Percentiles rank a stretch among this genome's conserved stretches.
These are phyloP conservation scores for Sinotaia quadrata DNA, from an alignment of 2,888 invertebrate genomes.

Conservation along the genomic window DNA sequence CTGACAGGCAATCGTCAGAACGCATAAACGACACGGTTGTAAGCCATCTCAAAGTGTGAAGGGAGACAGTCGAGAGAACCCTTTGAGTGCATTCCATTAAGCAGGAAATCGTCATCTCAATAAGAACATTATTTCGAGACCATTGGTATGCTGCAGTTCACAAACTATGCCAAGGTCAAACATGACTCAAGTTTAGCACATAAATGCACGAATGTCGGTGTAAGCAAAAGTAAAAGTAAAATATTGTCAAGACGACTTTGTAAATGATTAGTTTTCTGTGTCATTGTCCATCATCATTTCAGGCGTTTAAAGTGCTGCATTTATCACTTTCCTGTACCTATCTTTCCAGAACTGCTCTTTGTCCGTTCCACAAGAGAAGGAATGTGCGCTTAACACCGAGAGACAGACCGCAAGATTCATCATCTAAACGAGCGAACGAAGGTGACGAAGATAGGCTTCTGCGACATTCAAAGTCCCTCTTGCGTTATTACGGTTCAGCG, in stretches of 20 bases:
- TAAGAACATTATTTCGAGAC: too few relatives aligned
- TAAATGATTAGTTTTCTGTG: constrained; percentile 1
- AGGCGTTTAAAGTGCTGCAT: not conserved
- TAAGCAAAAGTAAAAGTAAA: not conserved
- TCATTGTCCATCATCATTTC: not conserved
- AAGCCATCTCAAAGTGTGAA: too few relatives aligned
- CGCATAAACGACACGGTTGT: too few relatives aligned
- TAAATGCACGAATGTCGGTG: too few relatives aligned
- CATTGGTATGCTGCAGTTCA: too few relatives aligned
- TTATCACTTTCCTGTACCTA: constrained; percentile 1
- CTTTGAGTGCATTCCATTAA: too few relatives aligned
- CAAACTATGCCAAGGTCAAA: too few relatives aligned
- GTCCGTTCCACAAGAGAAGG: not conserved
- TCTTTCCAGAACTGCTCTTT: not conserved
- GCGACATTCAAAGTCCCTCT: not conserved
- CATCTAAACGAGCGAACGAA: not conserved
- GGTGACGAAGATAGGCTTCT: not conserved
- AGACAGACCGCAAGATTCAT: not conserved
- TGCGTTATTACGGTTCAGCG: not conserved
- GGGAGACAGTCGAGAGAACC: too few relatives aligned
- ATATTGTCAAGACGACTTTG: not conserved
- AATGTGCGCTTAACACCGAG: not conserved
- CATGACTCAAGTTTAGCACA: too few relatives aligned
- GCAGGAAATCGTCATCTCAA: too few relatives aligned
- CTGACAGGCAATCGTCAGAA: too few relatives aligned